Percentiles rank a stretch among this genome's conserved stretches.
These are phyloP conservation scores for Adelosebastes latens DNA, from an alignment of 2,797 vertebrate species.

Conservation along the genomic window DNA sequence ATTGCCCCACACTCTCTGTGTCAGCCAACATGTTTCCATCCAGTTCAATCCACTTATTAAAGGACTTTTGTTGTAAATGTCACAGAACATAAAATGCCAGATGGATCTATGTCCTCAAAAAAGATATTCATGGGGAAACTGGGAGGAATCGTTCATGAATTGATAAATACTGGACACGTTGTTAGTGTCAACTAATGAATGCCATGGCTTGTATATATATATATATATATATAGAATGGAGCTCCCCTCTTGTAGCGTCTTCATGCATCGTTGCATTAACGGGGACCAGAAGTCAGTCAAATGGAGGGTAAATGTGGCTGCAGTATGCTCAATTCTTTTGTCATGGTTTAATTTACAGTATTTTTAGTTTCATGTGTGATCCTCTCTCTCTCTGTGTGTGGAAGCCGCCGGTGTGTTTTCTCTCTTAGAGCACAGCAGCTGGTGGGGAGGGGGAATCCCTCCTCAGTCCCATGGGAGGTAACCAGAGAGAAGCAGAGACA, in stretches of 20 bases:
- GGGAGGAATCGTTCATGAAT: slow-evolving; percentile 3
- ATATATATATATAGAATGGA: not conserved
- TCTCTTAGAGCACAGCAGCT: slow-evolving; percentile 67
- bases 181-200: slow-evolving; percentile 11
- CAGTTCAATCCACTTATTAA: not conserved
- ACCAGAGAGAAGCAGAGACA: slow-evolving; percentile 55
- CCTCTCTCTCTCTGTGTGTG: slow-evolving; percentile 11
- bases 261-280: not conserved
- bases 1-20: slow-evolving; percentile 27
- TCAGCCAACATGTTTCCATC: not conserved
- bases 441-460: slow-evolving; percentile 61
- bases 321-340: not conserved
- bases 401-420: slow-evolving; percentile 39
- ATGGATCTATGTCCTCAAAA: not conserved
- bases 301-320: not conserved
- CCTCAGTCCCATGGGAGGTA: slow-evolving; percentile 59
- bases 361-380: slow-evolving; percentile 3
- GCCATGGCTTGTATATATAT: not conserved
- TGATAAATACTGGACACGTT: not conserved
- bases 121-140: not conserved
- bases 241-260: not conserved
- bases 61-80: slow-evolving; percentile 1
- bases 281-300: not conserved
- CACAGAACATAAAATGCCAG: not conserved
- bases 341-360: slow-evolving; percentile 12